Percentiles rank a stretch among this genome's conserved stretches.
Evolutionary conservation across 2,888 invertebrate species (phyloP).

Genomic region (Tenthredo mesomela): DNA sequence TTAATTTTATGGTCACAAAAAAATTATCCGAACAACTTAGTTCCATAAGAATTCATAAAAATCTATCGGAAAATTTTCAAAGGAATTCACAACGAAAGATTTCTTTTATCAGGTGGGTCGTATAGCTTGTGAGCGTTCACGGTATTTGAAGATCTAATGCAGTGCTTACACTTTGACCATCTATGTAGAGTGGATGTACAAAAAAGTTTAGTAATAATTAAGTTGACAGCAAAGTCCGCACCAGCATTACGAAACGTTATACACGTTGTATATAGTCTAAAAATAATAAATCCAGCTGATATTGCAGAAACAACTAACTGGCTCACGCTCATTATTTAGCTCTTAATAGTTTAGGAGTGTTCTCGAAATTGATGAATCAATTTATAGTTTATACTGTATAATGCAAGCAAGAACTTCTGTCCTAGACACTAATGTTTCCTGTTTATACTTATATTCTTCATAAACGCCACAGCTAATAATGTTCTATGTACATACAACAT

Average conservation of each 20-base stretch:
- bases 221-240: not conserved
- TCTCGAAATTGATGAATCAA: not conserved
- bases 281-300: not conserved
- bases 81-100: not conserved
- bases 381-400: not conserved
- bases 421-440: not conserved
- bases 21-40: too few relatives aligned
- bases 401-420: not conserved
- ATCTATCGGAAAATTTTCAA: not conserved
- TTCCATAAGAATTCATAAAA: not conserved
- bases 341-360: not conserved
- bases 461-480: conserved; percentile 17
- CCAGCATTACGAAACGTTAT: not conserved
- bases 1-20: too few relatives aligned
- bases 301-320: not conserved
- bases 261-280: not conserved
- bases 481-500: conserved; percentile 13
- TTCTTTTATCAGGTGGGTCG: not conserved
- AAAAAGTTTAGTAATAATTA: not conserved
- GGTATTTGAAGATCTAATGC: not conserved
- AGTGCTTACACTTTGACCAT: not conserved
- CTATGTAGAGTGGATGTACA: not conserved
- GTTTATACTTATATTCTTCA: conserved; percentile 22
- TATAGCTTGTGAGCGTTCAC: not conserved
- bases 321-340: not conserved